Conservation (phyloP, 2,113 vertebrate genomes). For the Sinocyclocheilus anshuiensis region DNA sequence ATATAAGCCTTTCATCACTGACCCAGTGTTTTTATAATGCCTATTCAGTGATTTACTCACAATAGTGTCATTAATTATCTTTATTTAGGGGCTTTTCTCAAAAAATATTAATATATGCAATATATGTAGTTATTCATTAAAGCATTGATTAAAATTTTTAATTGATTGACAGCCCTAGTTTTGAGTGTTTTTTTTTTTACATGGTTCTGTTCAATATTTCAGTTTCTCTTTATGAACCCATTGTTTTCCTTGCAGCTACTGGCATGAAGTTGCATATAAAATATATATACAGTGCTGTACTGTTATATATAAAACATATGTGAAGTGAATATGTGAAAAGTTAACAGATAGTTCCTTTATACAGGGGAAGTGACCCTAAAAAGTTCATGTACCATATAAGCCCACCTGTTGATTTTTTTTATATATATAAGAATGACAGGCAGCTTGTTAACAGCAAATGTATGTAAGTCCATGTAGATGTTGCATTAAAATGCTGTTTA, state of each 20-base stretch:
- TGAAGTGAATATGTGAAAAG: background rate
- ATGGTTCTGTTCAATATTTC: background rate
- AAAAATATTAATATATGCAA: background rate
- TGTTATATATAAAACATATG: background rate
- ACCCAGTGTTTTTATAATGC: background rate
- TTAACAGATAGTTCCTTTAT: background rate
- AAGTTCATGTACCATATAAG: background rate
- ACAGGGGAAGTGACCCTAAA: background rate
- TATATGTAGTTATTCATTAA: background rate
- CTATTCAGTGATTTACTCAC: background rate
- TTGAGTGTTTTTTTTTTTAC: no score
- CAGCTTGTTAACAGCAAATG: no score
- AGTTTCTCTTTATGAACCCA: background rate
- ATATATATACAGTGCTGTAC: background rate
- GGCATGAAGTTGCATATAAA: background rate
- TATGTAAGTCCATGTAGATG: no score
- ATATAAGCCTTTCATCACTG: background rate
- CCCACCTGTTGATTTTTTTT: background rate
- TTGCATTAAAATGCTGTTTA: no score
- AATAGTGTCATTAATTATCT: background rate
- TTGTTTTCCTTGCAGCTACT: no score
- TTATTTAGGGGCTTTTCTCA: background rate
- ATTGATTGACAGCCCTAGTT: background rate
- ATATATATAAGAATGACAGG: no score
- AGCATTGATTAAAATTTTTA: background rate